These are phyloP conservation scores for Drosophila imparisetae DNA, from an alignment of 2,888 invertebrate species.

Conservation along the genomic window DNA sequence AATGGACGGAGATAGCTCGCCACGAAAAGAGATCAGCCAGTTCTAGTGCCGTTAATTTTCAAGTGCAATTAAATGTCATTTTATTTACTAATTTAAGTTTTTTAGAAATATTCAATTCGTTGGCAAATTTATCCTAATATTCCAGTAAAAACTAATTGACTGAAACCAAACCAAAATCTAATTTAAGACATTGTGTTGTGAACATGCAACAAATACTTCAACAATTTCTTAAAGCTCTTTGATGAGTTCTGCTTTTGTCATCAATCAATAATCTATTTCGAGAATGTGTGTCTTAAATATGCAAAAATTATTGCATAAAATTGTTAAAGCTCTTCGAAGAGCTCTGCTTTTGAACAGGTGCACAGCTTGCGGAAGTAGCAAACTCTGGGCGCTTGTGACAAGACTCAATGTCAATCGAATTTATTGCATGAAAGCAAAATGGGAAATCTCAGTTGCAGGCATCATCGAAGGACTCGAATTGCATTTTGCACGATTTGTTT, in stretches of 20 bases:
- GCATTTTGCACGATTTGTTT: conserved; percentile 39
- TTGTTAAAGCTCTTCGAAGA: conserved; percentile 30
- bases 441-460: conserved; percentile 1
- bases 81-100: neutral
- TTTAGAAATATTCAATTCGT: neutral
- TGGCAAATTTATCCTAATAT: neutral
- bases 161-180: neutral
- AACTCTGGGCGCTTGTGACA: conserved; percentile 34
- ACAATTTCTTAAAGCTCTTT: conserved; percentile 34
- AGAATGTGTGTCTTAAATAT: neutral
- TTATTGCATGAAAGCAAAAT: conserved; percentile 40
- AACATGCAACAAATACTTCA: neutral
- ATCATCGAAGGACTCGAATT: conserved; percentile 48
- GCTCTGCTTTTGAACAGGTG: conserved; percentile 43
- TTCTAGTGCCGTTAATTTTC: conserved; percentile 27
- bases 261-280: neutral
- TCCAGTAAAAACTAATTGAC: neutral
- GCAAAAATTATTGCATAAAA: neutral
- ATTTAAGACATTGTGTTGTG: neutral
- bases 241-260: neutral
- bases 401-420: conserved; percentile 54
- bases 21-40: conserved; percentile 24
- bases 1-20: conserved; percentile 39
- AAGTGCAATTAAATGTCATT: neutral
- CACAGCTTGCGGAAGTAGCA: conserved; percentile 36